A percentile compares a stretch with the other conserved stretches of the same genome.
Conservation (phyloP, 2,888 invertebrate species). For the Dryadula phaetusa region DNA sequence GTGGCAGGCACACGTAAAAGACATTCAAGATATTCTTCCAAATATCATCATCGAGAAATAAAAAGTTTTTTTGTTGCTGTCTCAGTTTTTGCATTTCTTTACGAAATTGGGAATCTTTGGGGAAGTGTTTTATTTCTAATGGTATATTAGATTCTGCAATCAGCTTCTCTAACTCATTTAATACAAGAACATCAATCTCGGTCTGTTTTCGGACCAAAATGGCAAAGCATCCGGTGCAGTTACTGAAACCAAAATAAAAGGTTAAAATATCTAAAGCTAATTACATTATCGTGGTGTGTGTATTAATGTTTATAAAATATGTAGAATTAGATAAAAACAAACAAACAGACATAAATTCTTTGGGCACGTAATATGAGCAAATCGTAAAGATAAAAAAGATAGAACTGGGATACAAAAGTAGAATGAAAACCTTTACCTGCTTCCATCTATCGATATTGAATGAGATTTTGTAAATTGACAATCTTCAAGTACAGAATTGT, state of each 20-base stretch:
- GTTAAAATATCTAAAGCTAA: no score
- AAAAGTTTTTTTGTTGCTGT: constrained; percentile 41
- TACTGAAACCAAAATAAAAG: constrained; percentile 1
- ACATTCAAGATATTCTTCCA: constrained; percentile 44
- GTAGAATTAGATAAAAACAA: no score
- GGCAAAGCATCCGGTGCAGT: neutral
- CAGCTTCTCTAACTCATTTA: constrained; percentile 23
- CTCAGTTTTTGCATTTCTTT: constrained; percentile 21
- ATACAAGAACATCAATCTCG: neutral
- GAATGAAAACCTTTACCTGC: neutral
- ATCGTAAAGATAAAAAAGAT: no score
- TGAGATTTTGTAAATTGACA: constrained; percentile 17
- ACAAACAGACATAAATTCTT: no score
- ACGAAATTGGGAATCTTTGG: constrained; percentile 35
- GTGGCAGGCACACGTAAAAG: constrained; percentile 34
- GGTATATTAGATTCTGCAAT: constrained; percentile 5
- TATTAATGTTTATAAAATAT: no score
- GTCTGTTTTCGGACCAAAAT: constrained; percentile 12
- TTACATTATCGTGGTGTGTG: no score
- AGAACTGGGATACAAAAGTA: no score
- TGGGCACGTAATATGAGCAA: no score
- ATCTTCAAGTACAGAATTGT: neutral
- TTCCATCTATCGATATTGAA: neutral
- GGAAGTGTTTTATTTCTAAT: constrained; percentile 28
- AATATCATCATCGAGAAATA: constrained; percentile 54